Percentiles rank a stretch among this genome's conserved stretches.
Conservation (phyloP, 2,888 invertebrate species). For the Perizoma flavofasciatum region DNA sequence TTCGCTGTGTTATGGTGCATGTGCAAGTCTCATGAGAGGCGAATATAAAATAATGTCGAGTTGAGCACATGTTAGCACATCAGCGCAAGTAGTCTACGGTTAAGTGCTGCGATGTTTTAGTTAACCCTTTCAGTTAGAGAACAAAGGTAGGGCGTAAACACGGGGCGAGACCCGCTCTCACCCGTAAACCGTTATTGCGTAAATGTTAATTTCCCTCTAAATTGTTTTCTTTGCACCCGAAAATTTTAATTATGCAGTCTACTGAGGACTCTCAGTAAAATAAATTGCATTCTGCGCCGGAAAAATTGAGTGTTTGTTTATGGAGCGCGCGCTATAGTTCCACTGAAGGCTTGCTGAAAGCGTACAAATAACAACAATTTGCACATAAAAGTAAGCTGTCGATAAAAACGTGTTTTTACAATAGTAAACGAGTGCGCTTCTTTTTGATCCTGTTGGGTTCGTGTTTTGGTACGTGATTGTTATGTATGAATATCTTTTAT, state of each 20-base stretch:
- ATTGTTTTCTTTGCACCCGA: slow-evolving; percentile 57
- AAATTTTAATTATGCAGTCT: slow-evolving; percentile 50
- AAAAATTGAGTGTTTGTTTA: slow-evolving; percentile 35
- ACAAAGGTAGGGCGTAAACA: slow-evolving; percentile 65
- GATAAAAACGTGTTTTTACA: slow-evolving; percentile 26
- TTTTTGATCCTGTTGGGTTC: slow-evolving; percentile 16
- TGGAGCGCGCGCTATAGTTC: slow-evolving; percentile 29
- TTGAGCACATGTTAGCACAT: slow-evolving; percentile 53
- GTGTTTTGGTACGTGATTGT: slow-evolving; percentile 26
- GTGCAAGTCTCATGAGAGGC: not conserved
- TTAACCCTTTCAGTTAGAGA: slow-evolving; percentile 69
- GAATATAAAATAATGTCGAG: not conserved
- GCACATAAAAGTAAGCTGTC: slow-evolving; percentile 27
- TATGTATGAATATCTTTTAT: slow-evolving; percentile 33
- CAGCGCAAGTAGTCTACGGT: slow-evolving; percentile 47
- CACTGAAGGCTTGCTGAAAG: slow-evolving; percentile 17
- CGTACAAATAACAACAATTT: slow-evolving; percentile 28
- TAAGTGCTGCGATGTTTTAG: slow-evolving; percentile 61
- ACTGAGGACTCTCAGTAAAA: slow-evolving; percentile 47
- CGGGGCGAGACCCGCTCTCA: slow-evolving; percentile 38
- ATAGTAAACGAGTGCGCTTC: slow-evolving; percentile 17
- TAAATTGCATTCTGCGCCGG: slow-evolving; percentile 43
- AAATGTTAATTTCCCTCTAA: slow-evolving; percentile 58
- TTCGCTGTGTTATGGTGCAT: slow-evolving; percentile 6
- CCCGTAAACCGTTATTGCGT: slow-evolving; percentile 52